Conservation (phyloP, 2,797 vertebrate genomes). For the Centropyge bicolor region DNA sequence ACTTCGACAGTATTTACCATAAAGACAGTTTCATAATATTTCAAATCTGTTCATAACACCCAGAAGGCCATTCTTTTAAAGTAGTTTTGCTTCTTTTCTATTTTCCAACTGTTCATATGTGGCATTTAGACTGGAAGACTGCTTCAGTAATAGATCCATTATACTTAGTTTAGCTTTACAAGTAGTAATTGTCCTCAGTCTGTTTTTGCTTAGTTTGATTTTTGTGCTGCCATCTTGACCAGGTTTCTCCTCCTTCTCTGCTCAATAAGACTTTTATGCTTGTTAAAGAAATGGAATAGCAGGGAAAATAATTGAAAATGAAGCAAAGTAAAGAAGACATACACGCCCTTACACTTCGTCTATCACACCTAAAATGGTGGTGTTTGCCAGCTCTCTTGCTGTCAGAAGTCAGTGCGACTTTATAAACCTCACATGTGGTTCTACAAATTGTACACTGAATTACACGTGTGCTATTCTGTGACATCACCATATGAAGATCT, state of each 20-base stretch:
- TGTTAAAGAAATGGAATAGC: neutral
- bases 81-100: slow-evolving; percentile 1
- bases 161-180: neutral
- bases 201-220: neutral
- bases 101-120: slow-evolving; percentile 4
- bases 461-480: neutral
- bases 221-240: neutral
- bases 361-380: neutral
- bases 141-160: neutral
- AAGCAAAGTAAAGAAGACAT: neutral
- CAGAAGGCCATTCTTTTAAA: neutral
- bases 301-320: neutral
- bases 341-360: neutral
- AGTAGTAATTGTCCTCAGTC: neutral
- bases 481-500: neutral
- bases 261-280: neutral
- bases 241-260: neutral
- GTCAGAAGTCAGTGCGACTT: slow-evolving; percentile 25
- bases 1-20: slow-evolving; percentile 7
- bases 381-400: slow-evolving; percentile 10
- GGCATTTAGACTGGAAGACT: neutral
- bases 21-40: slow-evolving; percentile 27
- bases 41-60: neutral
- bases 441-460: slow-evolving; percentile 5
- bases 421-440: slow-evolving; percentile 1